Conservation (phyloP, 2,888 invertebrate genomes). For the Trissolcus japonicus region DNA sequence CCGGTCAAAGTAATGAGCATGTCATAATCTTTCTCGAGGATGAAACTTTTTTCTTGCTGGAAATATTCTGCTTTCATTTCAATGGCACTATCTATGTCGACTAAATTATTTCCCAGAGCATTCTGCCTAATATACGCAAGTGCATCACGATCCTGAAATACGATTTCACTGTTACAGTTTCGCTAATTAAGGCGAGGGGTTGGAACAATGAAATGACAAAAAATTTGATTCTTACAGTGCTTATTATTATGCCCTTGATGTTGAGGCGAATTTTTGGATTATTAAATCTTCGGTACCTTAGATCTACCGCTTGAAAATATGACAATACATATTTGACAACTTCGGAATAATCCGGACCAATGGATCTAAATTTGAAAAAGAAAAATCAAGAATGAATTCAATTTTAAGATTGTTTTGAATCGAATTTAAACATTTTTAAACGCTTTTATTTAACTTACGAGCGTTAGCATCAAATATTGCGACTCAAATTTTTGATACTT, state of each 20-base stretch:
- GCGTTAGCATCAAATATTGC: too few species aligned
- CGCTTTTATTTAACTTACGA: too few species aligned
- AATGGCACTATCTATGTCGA: constrained; percentile 65
- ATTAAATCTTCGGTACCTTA: constrained; percentile 65
- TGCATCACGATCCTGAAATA: constrained; percentile 60
- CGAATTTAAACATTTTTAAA: too few species aligned
- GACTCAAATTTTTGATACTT: too few species aligned
- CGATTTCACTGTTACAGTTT: too few species aligned
- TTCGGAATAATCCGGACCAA: constrained; percentile 48
- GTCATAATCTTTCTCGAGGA: constrained; percentile 62
- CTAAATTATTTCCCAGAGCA: constrained; percentile 45
- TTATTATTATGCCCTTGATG: constrained; percentile 64
- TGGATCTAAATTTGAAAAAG: constrained; percentile 5
- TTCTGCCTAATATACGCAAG: constrained; percentile 63
- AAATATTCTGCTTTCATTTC: constrained; percentile 64
- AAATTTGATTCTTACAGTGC: constrained; percentile 32
- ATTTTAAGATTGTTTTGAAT: too few species aligned
- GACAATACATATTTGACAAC: constrained; percentile 64
- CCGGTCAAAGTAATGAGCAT: constrained; percentile 65
- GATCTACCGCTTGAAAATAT: constrained; percentile 70
- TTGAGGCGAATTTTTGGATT: constrained; percentile 67
- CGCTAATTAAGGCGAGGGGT: too few species aligned
- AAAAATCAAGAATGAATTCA: neutral
- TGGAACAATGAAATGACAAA: too few species aligned
- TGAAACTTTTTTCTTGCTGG: constrained; percentile 61